These are phyloP conservation scores for Chromobotia macracanthus DNA, from an alignment of 2,797 vertebrate species.

Conservation along the genomic window DNA sequence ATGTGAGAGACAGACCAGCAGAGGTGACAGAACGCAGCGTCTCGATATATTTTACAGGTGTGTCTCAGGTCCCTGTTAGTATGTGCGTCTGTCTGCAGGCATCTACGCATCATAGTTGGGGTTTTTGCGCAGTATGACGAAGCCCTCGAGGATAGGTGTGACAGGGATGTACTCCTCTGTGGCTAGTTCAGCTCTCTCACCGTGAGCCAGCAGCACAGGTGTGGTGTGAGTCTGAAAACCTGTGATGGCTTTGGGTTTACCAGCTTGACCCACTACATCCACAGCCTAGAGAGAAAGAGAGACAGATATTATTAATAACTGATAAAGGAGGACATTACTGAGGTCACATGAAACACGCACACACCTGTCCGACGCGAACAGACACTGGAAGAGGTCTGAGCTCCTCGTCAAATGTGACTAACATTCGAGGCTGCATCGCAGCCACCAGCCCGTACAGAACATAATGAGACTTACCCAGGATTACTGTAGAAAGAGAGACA, in stretches of 20 bases:
- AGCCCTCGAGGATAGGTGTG: constrained; percentile 94
- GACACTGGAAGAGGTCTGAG: constrained; percentile 91
- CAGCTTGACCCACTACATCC: constrained; percentile 96
- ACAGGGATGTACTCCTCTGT: constrained; percentile 95
- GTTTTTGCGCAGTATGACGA: constrained; percentile 97
- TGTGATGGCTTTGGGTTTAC: constrained; percentile 98
- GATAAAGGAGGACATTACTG: not conserved
- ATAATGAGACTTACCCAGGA: constrained; percentile 96
- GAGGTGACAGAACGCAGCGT: no score
- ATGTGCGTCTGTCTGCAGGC: constrained; percentile 8
- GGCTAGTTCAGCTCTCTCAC: constrained; percentile 93
- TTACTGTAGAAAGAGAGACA: constrained; percentile 76
- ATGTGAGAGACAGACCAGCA: not conserved
- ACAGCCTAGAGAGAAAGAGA: constrained; percentile 81
- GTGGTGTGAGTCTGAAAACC: constrained; percentile 99
- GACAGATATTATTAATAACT: not conserved
- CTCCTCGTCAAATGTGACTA: constrained; percentile 97
- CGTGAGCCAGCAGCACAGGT: constrained; percentile 92
- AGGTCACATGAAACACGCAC: not conserved
- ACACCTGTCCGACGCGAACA: constrained; percentile 96
- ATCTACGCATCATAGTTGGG: constrained; percentile 95
- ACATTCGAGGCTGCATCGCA: constrained; percentile 98
- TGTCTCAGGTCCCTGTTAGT: constrained; percentile 36
- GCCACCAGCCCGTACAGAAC: constrained; percentile 94
- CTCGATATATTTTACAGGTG: constrained; percentile 21